Evolutionary conservation across 2,113 vertebrate species (phyloP).

Genomic region (Oreocharis arfaki): DNA sequence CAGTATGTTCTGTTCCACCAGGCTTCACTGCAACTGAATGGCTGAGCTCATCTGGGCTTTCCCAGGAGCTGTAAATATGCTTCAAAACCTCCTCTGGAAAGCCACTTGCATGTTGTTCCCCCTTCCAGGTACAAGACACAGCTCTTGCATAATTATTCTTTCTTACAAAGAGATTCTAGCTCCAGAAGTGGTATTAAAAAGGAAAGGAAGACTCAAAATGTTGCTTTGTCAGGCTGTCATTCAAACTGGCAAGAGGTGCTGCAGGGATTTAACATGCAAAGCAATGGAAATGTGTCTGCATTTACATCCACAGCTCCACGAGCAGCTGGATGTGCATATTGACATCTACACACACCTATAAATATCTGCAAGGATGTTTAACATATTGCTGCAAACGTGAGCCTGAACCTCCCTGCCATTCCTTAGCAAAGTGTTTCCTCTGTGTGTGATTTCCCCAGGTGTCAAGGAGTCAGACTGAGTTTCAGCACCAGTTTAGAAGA

Average conservation of each 20-base stretch:
- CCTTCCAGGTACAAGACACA: not conserved
- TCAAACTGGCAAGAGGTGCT: not conserved
- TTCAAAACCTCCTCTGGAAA: not conserved
- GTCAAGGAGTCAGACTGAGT: not conserved
- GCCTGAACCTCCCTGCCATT: not conserved
- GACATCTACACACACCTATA: not conserved
- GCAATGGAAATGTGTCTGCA: not conserved
- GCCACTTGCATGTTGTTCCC: not conserved
- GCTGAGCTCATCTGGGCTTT: not conserved
- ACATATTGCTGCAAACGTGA: not conserved
- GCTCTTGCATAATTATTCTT: not conserved
- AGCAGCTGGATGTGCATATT: not conserved
- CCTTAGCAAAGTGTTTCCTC: not conserved
- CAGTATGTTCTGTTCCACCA: not conserved
- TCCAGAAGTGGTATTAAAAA: not conserved
- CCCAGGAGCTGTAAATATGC: not conserved
- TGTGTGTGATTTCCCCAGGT: not conserved
- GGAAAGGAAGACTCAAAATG: not conserved
- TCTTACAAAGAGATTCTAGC: not conserved
- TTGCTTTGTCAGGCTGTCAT: not conserved
- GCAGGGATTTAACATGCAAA: not conserved
- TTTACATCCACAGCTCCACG: not conserved
- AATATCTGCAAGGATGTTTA: not conserved
- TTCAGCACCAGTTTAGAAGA: not conserved
- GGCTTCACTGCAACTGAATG: not conserved